Evolutionary conservation across 2,113 vertebrate genomes (phyloP).

Genomic region (Hyperopisus bebe): DNA sequence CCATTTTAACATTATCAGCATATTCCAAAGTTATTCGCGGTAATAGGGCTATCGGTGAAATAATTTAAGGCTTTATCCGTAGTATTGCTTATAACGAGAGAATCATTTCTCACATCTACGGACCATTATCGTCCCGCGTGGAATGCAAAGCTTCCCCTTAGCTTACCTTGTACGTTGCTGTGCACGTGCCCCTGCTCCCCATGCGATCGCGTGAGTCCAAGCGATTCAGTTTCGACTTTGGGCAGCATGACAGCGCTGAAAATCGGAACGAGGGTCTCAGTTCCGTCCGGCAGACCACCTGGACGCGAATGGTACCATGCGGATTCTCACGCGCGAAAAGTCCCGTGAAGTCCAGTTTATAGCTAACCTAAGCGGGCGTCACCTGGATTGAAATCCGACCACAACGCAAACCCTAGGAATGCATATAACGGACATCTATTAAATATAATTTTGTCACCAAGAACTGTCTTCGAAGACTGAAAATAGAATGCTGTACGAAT

Average conservation of each 20-base stretch:
- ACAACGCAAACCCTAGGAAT: neutral
- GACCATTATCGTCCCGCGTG: neutral
- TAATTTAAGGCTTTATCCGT: neutral
- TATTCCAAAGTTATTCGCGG: neutral
- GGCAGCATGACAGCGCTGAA: constrained; percentile 92
- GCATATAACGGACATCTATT: neutral
- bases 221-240: constrained; percentile 90
- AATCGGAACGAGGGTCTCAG: constrained; percentile 60
- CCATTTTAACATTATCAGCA: neutral
- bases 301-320: constrained; percentile 55
- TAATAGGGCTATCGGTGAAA: neutral
- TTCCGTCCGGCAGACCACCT: constrained; percentile 70
- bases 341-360: constrained; percentile 22
- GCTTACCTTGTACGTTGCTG: constrained; percentile 95
- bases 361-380: neutral
- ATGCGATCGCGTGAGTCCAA: constrained; percentile 88
- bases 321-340: constrained; percentile 30
- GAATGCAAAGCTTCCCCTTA: neutral
- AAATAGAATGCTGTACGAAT: neutral
- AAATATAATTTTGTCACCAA: constrained; percentile 15
- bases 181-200: constrained; percentile 91
- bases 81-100: neutral
- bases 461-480: constrained; percentile 12
- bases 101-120: neutral
- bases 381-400: neutral